Evolutionary conservation across 2,797 vertebrate species (phyloP).

Genomic region (Enteromius thamalakanensis): DNA sequence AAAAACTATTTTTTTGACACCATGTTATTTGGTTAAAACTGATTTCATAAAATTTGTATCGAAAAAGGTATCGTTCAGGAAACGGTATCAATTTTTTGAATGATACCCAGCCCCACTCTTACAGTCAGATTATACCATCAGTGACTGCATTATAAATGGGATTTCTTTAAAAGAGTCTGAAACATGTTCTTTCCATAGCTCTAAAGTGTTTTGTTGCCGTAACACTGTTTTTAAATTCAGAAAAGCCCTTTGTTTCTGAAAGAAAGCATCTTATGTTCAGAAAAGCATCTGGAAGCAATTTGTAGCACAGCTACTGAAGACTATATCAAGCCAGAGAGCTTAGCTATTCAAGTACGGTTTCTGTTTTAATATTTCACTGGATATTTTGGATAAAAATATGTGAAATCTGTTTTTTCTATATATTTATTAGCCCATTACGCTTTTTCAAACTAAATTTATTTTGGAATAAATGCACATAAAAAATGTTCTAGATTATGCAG

Average conservation of each 20-base stretch:
- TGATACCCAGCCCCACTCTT: neutral
- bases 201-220: neutral
- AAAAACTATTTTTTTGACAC: too few relatives aligned
- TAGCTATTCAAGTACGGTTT: slow-evolving; percentile 9
- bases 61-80: too few relatives aligned
- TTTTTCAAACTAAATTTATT: neutral
- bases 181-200: neutral
- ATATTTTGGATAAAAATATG: neutral
- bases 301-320: neutral
- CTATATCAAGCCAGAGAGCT: slow-evolving; percentile 3
- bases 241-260: slow-evolving; percentile 19
- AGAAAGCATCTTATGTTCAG: slow-evolving; percentile 1
- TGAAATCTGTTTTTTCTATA: neutral
- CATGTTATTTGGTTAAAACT: too few relatives aligned
- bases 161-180: slow-evolving; percentile 3
- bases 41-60: too few relatives aligned
- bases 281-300: slow-evolving; percentile 35
- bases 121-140: slow-evolving; percentile 1
- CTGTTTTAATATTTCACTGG: neutral
- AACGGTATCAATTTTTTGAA: too few relatives aligned
- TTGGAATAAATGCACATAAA: neutral
- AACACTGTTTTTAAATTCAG: slow-evolving; percentile 9
- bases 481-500: neutral
- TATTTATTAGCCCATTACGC: neutral
- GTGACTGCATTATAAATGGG: neutral